Evolutionary conservation across 2,888 invertebrate genomes (phyloP).

Genomic region (Brachypterus glaber): DNA sequence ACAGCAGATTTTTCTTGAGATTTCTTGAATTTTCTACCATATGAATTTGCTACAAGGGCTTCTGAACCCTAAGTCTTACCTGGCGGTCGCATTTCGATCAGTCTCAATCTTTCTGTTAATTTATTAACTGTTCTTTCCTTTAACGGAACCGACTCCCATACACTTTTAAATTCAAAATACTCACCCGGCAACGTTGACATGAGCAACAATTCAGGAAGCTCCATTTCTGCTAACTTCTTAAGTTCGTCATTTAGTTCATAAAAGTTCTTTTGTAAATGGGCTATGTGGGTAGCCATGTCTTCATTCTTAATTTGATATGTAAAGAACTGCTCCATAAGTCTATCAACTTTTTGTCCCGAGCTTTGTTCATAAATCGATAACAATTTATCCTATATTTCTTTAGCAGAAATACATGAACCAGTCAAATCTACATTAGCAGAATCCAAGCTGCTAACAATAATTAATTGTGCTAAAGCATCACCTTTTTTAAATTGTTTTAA

Average conservation of each 20-base stretch:
- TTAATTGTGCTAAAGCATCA: slow-evolving; percentile 19
- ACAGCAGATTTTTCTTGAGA: too few relatives aligned
- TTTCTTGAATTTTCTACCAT: background rate
- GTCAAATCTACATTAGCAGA: slow-evolving; percentile 7
- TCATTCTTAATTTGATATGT: too few relatives aligned
- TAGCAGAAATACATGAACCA: background rate
- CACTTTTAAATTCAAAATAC: slow-evolving; percentile 19
- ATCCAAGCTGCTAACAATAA: slow-evolving; percentile 15
- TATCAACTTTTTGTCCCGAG: slow-evolving; percentile 19
- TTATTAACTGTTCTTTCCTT: slow-evolving; percentile 12
- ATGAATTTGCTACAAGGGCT: background rate
- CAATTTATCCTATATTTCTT: slow-evolving; percentile 11
- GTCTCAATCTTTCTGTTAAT: too few relatives aligned
- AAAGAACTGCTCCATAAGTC: slow-evolving; percentile 19
- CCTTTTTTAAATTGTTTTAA: slow-evolving; percentile 7
- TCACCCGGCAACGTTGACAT: slow-evolving; percentile 18
- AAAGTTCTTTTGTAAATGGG: too few relatives aligned
- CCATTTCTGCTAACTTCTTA: too few relatives aligned
- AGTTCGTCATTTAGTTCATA: too few relatives aligned
- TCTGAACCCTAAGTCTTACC: background rate
- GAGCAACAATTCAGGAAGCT: slow-evolving; percentile 15
- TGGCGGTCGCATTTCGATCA: slow-evolving; percentile 1
- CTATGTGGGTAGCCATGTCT: too few relatives aligned
- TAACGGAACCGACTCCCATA: slow-evolving; percentile 14
- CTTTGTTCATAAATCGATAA: slow-evolving; percentile 18